Evolutionary conservation across 2,888 invertebrate species (phyloP).

Genomic region (Plagiodera versicolora): DNA sequence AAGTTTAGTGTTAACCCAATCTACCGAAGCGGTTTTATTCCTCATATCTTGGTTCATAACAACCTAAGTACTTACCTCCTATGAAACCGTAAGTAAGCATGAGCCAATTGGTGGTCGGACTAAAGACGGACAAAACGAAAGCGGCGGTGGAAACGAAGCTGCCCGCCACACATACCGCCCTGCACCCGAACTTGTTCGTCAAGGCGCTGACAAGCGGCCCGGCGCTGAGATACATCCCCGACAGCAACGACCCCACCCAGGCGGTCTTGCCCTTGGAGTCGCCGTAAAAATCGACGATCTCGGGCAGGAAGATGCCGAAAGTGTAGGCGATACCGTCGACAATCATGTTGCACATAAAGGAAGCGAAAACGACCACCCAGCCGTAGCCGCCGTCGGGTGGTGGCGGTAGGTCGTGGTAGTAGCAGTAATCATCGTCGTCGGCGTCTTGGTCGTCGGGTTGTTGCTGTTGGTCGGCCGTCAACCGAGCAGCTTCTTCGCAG

Average conservation of each 20-base stretch:
- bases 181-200: constrained; percentile 94
- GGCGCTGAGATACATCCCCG: constrained; percentile 93
- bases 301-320: constrained; percentile 88
- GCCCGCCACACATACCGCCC: constrained; percentile 91
- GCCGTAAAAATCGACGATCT: constrained; percentile 78
- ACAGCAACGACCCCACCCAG: constrained; percentile 92
- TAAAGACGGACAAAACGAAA: constrained; percentile 86
- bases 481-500: constrained; percentile 79
- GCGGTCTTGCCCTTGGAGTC: constrained; percentile 89
- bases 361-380: constrained; percentile 94
- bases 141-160: constrained; percentile 82
- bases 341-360: constrained; percentile 96
- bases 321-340: constrained; percentile 99
- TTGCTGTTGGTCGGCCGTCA: constrained; percentile 67
- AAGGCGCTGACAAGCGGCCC: constrained; percentile 95
- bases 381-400: constrained; percentile 92
- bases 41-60: too few species aligned
- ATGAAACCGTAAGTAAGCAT: constrained; percentile 92
- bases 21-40: too few species aligned
- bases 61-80: constrained; percentile 59
- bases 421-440: constrained; percentile 66
- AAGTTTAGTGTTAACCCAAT: too few species aligned
- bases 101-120: constrained; percentile 82
- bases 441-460: constrained; percentile 58
- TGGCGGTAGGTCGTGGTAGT: constrained; percentile 79